Base-by-base conservation (phyloP, 2,888 invertebrate genomes). In the Agrilus mali region DNA sequence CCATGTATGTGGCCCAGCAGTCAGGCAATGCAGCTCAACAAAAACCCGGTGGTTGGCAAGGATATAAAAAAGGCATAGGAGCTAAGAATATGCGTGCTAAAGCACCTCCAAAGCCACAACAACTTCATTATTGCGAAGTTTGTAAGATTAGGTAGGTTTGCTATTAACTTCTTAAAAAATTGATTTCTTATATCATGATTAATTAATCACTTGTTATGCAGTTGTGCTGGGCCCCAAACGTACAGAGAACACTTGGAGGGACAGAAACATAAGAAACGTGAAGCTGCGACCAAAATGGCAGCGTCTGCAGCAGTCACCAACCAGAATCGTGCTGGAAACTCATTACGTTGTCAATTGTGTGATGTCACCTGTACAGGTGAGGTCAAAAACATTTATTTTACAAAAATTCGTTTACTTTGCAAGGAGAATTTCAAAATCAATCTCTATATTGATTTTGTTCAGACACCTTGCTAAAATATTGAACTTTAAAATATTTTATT, bases 201-300 rank as follows among this genome's bases (percentile, higher is more conserved):
- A n/a, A n/a, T n/a, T n/a, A n/a, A n/a, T 47, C 20, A 20, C 20
- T 20, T 20, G 20, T 20, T 6, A 20, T 54, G 8, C 38, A 66
- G 67, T 49, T 67, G 67, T 47, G 67, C 67, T 33, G 67, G 61
- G 34, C 68, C 68, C 2, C 66, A 82, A 72, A 90, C 92, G 0
- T 93, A 90, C 65, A 77, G 87, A 51, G 98, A 97, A 67, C 98
- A 98, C 73, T 73, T 98, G 61, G 96, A 96, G 64, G 98, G 98
- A 0, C 95, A 96, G 69, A 93, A 94, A 68, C 98, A 98, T 71
- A 97, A 97, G 75, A 97, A 96, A 74, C 92, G 96, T 66, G 97
- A 96, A 66, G 89, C 85, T 1, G 82, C 86, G 10, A 72, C 82
- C 20, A 88, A 88, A 64, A 77, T 81, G 62, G 78, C 79, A 20